Conservation (phyloP, 2,888 invertebrate genomes). For the Subacronicta megacephala region DNA sequence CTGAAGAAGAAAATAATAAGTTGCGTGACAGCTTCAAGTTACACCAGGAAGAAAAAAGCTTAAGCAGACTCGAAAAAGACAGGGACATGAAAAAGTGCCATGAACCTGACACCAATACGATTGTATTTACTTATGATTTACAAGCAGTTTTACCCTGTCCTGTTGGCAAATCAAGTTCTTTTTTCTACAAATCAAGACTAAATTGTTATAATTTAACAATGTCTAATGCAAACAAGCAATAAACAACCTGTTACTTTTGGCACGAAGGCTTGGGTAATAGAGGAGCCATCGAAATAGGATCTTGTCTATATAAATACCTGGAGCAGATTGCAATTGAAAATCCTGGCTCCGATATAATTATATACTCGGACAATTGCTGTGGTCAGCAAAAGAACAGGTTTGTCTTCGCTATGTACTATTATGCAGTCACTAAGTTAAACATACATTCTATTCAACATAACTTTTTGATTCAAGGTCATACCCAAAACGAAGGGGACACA, state of each 20-base stretch:
- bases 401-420: too few relatives aligned
- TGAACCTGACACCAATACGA: background rate
- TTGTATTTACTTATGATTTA: slow-evolving; percentile 48
- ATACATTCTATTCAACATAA: too few relatives aligned
- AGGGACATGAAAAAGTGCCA: background rate
- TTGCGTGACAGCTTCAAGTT: background rate
- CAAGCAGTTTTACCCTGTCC: slow-evolving; percentile 64
- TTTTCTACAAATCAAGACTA: slow-evolving; percentile 55
- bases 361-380: too few relatives aligned
- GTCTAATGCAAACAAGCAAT: slow-evolving; percentile 31
- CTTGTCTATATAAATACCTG: slow-evolving; percentile 28
- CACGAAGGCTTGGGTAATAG: slow-evolving; percentile 36
- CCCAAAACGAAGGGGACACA: too few relatives aligned
- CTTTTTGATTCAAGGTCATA: too few relatives aligned
- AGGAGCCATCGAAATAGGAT: slow-evolving; percentile 53
- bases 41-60: background rate
- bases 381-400: too few relatives aligned
- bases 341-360: too few relatives aligned
- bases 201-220: slow-evolving; percentile 46
- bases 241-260: slow-evolving; percentile 42
- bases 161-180: slow-evolving; percentile 57
- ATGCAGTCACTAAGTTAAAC: too few relatives aligned
- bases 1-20: slow-evolving; percentile 2
- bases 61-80: too few relatives aligned
- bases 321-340: background rate